phyloP scores from a whole-genome alignment of 2,113 vertebrate genomes.

The Aix galericulata region DNA sequence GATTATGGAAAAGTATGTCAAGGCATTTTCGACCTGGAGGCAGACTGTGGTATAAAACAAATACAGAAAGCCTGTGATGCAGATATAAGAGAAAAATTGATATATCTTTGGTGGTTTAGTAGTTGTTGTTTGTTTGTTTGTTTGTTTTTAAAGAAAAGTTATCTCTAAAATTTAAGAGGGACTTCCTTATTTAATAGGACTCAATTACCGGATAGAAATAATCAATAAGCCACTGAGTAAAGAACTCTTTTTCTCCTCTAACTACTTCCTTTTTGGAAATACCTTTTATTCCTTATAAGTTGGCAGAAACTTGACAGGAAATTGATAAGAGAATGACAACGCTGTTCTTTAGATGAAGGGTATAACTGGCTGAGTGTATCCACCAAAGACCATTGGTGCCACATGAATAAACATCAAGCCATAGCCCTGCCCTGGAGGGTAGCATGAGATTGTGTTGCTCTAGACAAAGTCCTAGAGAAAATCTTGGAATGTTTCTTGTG shows the following conservation, averaged over 20 bases:
- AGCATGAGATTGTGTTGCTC: not conserved
- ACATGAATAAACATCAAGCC: not conserved
- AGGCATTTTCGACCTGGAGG: not conserved
- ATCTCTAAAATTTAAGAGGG: not conserved
- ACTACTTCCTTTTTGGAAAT: not conserved
- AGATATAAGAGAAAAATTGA: not conserved
- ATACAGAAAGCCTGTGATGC: not conserved
- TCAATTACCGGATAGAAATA: not conserved
- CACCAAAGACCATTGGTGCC: not conserved
- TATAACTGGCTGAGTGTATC: not conserved
- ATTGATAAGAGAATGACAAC: not conserved
- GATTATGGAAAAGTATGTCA: not conserved
- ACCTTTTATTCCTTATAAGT: not conserved
- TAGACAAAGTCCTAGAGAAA: not conserved
- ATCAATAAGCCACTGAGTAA: not conserved
- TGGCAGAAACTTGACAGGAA: not conserved
- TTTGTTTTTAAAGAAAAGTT: not conserved
- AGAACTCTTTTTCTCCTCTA: not conserved
- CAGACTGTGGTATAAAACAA: not conserved
- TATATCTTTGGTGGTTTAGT: not conserved
- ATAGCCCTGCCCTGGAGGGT: not conserved
- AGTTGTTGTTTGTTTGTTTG: not conserved
- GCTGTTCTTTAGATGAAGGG: not conserved
- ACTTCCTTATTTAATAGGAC: not conserved
- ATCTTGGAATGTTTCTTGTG: not conserved